Conservation (phyloP, 2,113 vertebrate genomes). For the Cyprinus carpio region DNA sequence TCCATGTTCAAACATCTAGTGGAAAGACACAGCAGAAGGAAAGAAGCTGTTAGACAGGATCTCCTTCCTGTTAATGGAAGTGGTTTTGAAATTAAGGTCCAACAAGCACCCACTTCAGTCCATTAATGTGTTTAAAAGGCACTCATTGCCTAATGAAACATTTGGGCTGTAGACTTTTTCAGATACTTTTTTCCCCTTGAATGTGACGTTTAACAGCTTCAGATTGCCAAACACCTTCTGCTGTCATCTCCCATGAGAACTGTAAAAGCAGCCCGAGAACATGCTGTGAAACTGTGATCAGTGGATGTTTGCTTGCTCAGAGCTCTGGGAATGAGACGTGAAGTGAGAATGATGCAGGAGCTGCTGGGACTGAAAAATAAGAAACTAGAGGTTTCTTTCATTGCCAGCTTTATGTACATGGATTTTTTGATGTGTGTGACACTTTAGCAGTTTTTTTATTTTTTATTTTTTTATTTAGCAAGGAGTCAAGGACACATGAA, state of each 20-base stretch:
- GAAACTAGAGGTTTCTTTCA: not conserved
- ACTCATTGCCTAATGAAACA: slow-evolving; percentile 8
- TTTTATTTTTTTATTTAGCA: too few relatives aligned
- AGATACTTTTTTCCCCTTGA: not conserved
- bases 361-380: not conserved
- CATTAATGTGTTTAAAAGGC: not conserved
- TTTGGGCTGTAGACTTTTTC: not conserved
- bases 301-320: slow-evolving; percentile 28
- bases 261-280: slow-evolving; percentile 17
- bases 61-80: not conserved
- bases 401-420: not conserved
- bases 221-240: slow-evolving; percentile 32
- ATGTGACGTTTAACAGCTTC: slow-evolving; percentile 9
- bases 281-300: slow-evolving; percentile 32
- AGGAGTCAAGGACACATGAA: too few relatives aligned
- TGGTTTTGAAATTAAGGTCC: slow-evolving; percentile 3
- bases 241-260: slow-evolving; percentile 13
- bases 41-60: not conserved
- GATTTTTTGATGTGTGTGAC: not conserved
- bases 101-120: not conserved
- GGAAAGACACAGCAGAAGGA: not conserved
- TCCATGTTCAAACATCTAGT: not conserved
- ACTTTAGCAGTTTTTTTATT: not conserved
- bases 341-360: not conserved
- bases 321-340: slow-evolving; percentile 16